Evolutionary conservation across 2,888 invertebrate species (phyloP).

Genomic region (Schizotus pectinicornis): DNA sequence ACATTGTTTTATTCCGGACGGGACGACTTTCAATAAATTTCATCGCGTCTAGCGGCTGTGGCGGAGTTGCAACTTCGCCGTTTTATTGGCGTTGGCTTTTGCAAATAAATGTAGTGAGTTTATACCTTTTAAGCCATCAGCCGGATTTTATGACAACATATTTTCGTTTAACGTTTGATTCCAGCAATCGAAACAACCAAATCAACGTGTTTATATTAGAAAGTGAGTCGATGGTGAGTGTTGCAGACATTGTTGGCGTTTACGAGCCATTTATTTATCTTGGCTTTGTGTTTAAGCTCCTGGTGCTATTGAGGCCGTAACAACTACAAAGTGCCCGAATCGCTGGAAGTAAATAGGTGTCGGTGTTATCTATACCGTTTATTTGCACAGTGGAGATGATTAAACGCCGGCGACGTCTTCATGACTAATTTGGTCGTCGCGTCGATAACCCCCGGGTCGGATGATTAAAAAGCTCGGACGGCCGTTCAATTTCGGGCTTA

Average conservation of each 20-base stretch:
- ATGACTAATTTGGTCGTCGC: constrained; percentile 1
- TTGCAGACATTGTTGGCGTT: not conserved
- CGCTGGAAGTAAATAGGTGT: constrained; percentile 8
- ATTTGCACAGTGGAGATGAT: not conserved
- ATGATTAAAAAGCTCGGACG: not conserved
- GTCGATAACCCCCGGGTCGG: not conserved
- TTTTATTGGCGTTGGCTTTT: not conserved
- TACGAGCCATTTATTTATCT: constrained; percentile 7
- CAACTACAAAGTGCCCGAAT: constrained; percentile 3
- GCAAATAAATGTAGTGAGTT: not conserved
- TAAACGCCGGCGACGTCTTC: not conserved
- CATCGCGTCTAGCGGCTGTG: not conserved
- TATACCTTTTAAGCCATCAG: not conserved
- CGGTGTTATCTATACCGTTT: not conserved
- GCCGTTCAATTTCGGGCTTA: constrained; percentile 37
- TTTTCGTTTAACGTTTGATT: not conserved
- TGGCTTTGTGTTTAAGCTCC: constrained; percentile 6
- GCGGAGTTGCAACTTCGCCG: not conserved
- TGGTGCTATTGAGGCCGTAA: not conserved
- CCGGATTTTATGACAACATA: not conserved
- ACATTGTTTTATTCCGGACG: constrained; percentile 2
- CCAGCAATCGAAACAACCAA: not conserved
- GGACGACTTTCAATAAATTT: constrained; percentile 1
- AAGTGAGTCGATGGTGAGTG: not conserved
- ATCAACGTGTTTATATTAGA: not conserved